Percentiles rank a stretch among this genome's conserved stretches.
Conservation (phyloP, 2,113 vertebrate genomes). For the Coracopsis vasa region DNA sequence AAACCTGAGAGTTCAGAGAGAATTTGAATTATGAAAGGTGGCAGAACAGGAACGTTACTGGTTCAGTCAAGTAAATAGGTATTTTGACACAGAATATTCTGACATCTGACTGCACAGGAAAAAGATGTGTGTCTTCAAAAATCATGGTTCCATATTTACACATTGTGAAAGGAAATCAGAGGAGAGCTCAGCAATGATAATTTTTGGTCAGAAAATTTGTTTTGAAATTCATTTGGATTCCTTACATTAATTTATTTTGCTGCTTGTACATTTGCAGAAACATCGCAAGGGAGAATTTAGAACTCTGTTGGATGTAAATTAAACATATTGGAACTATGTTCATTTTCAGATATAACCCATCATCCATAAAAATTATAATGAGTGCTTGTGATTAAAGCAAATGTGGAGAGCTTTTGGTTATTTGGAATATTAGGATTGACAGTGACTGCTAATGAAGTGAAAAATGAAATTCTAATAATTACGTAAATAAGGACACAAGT, state of each 20-base stretch:
- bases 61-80: background rate
- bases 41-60: rapidly evolving
- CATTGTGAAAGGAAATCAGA: background rate
- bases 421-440: background rate
- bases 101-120: rapidly evolving
- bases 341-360: background rate
- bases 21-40: background rate
- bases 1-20: background rate
- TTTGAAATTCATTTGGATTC: background rate
- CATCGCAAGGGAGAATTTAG: background rate
- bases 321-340: background rate
- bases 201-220: background rate
- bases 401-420: background rate
- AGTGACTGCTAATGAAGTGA: background rate
- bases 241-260: background rate
- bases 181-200: background rate
- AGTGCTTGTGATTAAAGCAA: background rate
- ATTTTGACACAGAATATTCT: background rate
- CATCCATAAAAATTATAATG: background rate
- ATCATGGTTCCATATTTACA: rapidly evolving
- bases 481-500: background rate
- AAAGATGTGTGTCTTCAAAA: background rate
- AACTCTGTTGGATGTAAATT: background rate
- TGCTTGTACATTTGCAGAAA: background rate
- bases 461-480: background rate